These are phyloP conservation scores for Cyanoramphus novaezelandiae DNA, from an alignment of 2,113 vertebrate genomes.

Conservation along the genomic window DNA sequence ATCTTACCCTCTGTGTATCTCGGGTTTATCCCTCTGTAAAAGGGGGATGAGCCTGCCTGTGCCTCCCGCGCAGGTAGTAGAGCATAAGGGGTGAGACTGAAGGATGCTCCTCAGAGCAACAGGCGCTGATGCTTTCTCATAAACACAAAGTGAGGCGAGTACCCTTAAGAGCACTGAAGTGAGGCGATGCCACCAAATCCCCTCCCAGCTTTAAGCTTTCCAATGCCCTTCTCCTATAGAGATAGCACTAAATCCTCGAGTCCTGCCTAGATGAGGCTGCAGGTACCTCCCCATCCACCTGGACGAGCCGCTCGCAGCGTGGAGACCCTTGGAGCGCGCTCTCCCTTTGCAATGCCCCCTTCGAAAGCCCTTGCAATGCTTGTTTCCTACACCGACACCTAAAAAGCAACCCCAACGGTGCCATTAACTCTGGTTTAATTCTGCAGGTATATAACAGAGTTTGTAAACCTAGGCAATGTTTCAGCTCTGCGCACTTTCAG, in stretches of 20 bases:
- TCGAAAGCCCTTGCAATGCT: background rate
- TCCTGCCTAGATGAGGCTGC: fast-evolving
- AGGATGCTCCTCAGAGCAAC: background rate
- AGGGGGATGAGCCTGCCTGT: background rate
- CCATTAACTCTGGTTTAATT: slow-evolving; percentile 97
- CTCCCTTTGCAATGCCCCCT: background rate
- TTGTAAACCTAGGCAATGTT: slow-evolving; percentile 99
- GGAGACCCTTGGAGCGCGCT: background rate
- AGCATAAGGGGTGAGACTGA: background rate
- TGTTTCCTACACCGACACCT: slow-evolving; percentile 3
- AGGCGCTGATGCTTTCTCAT: background rate
- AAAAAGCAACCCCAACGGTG: slow-evolving; percentile 52
- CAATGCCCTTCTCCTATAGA: fast-evolving
- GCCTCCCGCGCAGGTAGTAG: background rate
- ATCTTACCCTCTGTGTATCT: background rate
- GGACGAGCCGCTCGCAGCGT: background rate
- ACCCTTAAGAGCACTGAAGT: background rate
- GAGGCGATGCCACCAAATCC: background rate
- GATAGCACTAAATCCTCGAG: fast-evolving
- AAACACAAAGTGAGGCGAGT: background rate
- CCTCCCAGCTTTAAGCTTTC: fast-evolving
- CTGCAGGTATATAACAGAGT: slow-evolving; percentile 99
- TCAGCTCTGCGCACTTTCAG: slow-evolving; percentile 99
- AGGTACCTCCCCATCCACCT: fast-evolving
- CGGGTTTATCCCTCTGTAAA: background rate